These are phyloP conservation scores for Halictus quadricinctus DNA, from an alignment of 2,888 invertebrate genomes.

Conservation along the genomic window DNA sequence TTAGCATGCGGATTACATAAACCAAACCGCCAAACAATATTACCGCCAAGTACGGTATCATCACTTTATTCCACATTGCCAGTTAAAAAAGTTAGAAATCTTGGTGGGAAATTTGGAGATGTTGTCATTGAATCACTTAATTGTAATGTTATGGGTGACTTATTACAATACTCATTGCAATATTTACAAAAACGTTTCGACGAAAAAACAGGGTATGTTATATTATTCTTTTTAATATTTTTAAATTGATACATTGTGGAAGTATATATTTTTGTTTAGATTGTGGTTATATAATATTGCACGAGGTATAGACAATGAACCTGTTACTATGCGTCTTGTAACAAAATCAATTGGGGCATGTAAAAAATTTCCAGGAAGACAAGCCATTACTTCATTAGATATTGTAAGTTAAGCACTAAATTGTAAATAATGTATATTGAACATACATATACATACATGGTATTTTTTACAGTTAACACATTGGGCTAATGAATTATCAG, in stretches of 20 bases:
- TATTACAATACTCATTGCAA: slow-evolving; percentile 88
- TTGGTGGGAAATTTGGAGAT: slow-evolving; percentile 97
- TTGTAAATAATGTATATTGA: neutral
- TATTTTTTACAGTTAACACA: slow-evolving; percentile 83
- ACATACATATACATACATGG: neutral
- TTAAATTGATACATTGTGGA: neutral
- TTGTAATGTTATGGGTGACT: slow-evolving; percentile 91
- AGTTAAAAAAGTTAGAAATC: slow-evolving; percentile 92
- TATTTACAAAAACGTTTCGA: slow-evolving; percentile 90
- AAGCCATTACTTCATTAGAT: slow-evolving; percentile 87
- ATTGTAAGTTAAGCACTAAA: slow-evolving; percentile 82
- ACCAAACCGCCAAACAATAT: slow-evolving; percentile 95
- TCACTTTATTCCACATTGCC: slow-evolving; percentile 85
- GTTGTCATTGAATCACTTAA: slow-evolving; percentile 89
- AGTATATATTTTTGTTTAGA: slow-evolving; percentile 81
- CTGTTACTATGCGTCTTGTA: slow-evolving; percentile 92
- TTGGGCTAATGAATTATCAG: slow-evolving; percentile 92
- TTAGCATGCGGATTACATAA: slow-evolving; percentile 96
- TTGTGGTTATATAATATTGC: slow-evolving; percentile 93
- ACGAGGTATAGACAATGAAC: slow-evolving; percentile 93
- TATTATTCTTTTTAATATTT: neutral
- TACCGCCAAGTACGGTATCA: slow-evolving; percentile 88
- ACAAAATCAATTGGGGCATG: slow-evolving; percentile 98
- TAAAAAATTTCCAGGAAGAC: slow-evolving; percentile 95
- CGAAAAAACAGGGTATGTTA: slow-evolving; percentile 91